phyloP scores from a whole-genome alignment of 2,797 vertebrate genomes.

The Poecilia gillii region DNA sequence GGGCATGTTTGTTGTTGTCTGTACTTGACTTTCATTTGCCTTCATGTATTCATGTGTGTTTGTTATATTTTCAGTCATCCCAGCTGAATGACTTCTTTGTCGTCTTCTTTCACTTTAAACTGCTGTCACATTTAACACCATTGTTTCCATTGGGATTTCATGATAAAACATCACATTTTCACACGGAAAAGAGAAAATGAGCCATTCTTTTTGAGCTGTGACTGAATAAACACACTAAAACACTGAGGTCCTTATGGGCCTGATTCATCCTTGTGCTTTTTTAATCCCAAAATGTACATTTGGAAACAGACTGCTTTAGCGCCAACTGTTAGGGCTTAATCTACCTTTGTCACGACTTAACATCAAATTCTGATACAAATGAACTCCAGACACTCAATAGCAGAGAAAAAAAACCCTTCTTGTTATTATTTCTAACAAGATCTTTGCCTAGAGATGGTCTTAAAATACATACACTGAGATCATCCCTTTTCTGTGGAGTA shows the following conservation, averaged over 20 bases:
- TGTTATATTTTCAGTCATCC: slow-evolving; percentile 39
- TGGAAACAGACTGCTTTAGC: slow-evolving; percentile 28
- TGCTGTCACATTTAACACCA: slow-evolving; percentile 57
- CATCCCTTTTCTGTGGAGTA: no score
- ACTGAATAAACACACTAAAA: slow-evolving; percentile 20
- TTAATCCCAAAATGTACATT: slow-evolving; percentile 31
- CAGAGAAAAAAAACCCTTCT: neutral
- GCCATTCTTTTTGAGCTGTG: slow-evolving; percentile 5
- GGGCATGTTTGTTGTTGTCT: neutral
- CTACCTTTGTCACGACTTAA: slow-evolving; percentile 33
- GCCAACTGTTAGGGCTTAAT: slow-evolving; percentile 25
- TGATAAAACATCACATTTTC: slow-evolving; percentile 54
- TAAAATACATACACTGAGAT: neutral
- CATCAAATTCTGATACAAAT: slow-evolving; percentile 44
- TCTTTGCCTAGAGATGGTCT: neutral
- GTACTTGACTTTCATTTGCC: slow-evolving; percentile 22
- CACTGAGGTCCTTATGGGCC: neutral
- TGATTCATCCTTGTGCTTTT: slow-evolving; percentile 15
- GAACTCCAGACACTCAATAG: neutral
- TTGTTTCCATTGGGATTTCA: slow-evolving; percentile 54
- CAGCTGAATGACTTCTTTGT: slow-evolving; percentile 48
- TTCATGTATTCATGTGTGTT: slow-evolving; percentile 14
- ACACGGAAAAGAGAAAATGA: slow-evolving; percentile 24
- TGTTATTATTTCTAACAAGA: neutral
- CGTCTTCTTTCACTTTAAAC: slow-evolving; percentile 47